A percentile compares a stretch with the other conserved stretches of the same genome.
phyloP scores from a whole-genome alignment of 2,888 invertebrate genomes.

The Stramonita haemastoma region DNA sequence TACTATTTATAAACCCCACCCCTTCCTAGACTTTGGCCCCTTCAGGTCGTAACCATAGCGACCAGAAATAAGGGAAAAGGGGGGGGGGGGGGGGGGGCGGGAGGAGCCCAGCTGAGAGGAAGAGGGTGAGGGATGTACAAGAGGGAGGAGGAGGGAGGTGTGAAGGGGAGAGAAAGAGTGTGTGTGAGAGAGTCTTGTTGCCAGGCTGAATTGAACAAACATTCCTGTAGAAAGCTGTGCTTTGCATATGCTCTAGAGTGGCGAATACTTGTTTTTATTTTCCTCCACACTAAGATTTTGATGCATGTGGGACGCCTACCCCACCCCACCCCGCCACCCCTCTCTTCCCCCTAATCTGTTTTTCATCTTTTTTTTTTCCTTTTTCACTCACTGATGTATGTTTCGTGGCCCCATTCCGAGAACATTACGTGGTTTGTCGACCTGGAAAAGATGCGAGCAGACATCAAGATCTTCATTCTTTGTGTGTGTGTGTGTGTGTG shows the following conservation, averaged over 20 bases:
- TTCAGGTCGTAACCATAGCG: constrained; percentile 32
- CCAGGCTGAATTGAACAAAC: background rate
- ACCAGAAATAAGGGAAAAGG: background rate
- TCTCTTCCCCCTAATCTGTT: background rate
- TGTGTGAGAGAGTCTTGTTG: background rate
- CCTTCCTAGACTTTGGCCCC: constrained; percentile 30
- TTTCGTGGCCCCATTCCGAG: background rate
- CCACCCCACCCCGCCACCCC: background rate
- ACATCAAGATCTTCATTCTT: background rate
- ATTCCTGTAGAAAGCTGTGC: background rate
- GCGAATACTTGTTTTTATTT: background rate
- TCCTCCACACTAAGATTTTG: background rate
- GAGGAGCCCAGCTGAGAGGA: background rate
- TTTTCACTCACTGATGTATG: background rate
- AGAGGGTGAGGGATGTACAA: background rate
- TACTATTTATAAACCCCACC: background rate
- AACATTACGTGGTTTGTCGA: background rate
- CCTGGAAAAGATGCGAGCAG: background rate
- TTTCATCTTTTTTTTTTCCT: background rate
- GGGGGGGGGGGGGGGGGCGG: constrained; percentile 2
- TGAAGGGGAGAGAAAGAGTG: background rate
- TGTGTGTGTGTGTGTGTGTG: constrained; percentile 17
- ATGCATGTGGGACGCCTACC: background rate
- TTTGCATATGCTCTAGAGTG: background rate
- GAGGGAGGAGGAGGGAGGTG: background rate